Percentiles rank a stretch among this genome's conserved stretches.
These are phyloP conservation scores for Pterocles burchelli DNA, from an alignment of 2,113 vertebrate genomes.

Conservation along the genomic window DNA sequence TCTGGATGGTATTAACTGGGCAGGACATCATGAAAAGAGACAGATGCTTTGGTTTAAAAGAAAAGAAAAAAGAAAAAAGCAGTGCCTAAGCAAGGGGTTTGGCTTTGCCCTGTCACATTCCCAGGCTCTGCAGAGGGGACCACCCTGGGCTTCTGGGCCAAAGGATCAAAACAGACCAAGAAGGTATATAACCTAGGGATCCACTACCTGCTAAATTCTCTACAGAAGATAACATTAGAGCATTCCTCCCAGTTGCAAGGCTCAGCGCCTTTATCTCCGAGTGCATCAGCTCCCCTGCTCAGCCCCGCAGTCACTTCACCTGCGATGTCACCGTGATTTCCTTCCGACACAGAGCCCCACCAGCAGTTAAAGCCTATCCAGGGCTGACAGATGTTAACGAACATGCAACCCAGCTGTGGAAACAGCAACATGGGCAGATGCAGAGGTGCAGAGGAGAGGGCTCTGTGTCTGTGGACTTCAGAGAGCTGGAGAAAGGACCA, in stretches of 20 bases:
- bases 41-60: conserved; percentile 17
- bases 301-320: neutral
- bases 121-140: neutral
- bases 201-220: neutral
- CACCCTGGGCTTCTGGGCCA: neutral
- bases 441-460: neutral
- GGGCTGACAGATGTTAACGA: conserved; percentile 27
- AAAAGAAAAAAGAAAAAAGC: neutral
- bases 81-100: neutral
- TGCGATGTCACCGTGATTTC: neutral
- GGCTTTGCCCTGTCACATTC: neutral
- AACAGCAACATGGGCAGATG: conserved; percentile 20
- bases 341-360: neutral
- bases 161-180: neutral
- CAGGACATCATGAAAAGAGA: conserved; percentile 15
- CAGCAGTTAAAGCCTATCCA: conserved; percentile 32
- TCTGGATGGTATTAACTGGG: neutral
- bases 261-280: neutral
- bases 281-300: neutral
- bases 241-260: neutral
- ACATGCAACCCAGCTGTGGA: neutral
- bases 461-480: neutral
- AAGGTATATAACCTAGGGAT: neutral
- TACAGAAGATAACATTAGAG: neutral
- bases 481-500: neutral